Evolutionary conservation across 2,797 vertebrate genomes (phyloP), one percentile per base, ranked within the genome.

Genomic region (Scleropages formosus): DNA sequence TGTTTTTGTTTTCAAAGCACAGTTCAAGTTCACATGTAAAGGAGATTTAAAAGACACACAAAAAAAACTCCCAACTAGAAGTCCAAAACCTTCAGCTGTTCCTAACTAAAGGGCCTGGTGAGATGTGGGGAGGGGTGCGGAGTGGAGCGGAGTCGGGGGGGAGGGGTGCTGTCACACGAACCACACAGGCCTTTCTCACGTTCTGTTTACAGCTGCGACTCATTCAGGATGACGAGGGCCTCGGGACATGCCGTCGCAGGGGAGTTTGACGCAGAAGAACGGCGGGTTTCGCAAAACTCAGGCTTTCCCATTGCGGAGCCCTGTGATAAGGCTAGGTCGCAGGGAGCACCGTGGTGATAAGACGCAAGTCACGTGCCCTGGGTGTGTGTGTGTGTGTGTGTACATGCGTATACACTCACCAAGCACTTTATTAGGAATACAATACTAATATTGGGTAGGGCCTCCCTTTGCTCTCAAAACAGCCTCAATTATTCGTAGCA

Each of bases 151-250:
- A n/a, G n/a, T n/a, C n/a, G n/a, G n/a, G 9, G 51, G 12, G 18
- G 11, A n/a, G 1, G 16, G 59, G 20, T 16, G 59, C 9, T n/a
- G 9, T 84, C 83, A 88, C 80, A 86, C 81, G 77, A 88, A 85
- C 87, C 87, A 87, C 89, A 90, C 85, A 79, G 80, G 83, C 83
- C 85, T 86, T 92, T 92, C 90, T 91, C 92, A 92, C 89, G 89
- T 91, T 90, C 89, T 85, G 87, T 90, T 91, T 89, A 90, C 89
- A 91, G 88, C 87, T 89, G 89, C 85, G 85, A 91, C 88, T 83
- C 84, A 80, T 87, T 88, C 88, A 85, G 86, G 89, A 88, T 86
- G 87, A 84, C 83, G 80, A 49, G 82, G 80, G 82, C 87, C 83
- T 82, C 80, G 86, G 86, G 46, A 58, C 20, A 46, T 65, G 20